Evolutionary conservation across 2,888 invertebrate genomes (phyloP).

Genomic region (Zaprionus obscuricornis): DNA sequence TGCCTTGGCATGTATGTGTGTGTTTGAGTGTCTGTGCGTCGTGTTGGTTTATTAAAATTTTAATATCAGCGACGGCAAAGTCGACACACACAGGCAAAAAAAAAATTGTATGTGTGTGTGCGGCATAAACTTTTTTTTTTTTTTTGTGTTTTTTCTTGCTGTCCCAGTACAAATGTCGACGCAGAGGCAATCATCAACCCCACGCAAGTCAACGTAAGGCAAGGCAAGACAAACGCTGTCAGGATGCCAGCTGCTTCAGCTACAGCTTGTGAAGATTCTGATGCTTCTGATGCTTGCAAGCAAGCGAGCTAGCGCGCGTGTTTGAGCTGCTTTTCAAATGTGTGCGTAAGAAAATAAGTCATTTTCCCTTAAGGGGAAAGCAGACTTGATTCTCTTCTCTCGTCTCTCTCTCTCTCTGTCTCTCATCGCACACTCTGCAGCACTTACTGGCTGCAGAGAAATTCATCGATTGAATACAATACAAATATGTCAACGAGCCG

Average conservation of each 20-base stretch:
- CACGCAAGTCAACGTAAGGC: conserved; percentile 4
- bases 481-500: conserved; percentile 79
- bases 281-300: conserved; percentile 7
- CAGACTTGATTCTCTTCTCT: no score
- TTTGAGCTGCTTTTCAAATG: conserved; percentile 58
- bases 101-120: conserved; percentile 60
- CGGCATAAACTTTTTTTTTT: conserved; percentile 57
- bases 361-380: conserved; percentile 71
- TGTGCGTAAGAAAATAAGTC: conserved; percentile 80
- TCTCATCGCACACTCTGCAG: conserved; percentile 5
- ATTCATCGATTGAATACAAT: conserved; percentile 79
- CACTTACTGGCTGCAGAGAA: conserved; percentile 54
- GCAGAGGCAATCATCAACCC: conserved; percentile 68
- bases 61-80: conserved; percentile 75
- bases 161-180: conserved; percentile 66
- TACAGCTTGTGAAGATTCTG: conserved; percentile 25
- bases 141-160: conserved; percentile 9
- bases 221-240: conserved; percentile 10
- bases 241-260: conserved; percentile 28
- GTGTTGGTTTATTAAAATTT: conserved; percentile 77
- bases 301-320: conserved; percentile 18
- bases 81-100: conserved; percentile 73
- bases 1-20: no score
- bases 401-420: conserved; percentile 21
- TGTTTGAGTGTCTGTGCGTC: conserved; percentile 13